These are phyloP conservation scores for Oreortyx pictus DNA, from an alignment of 2,797 vertebrate species.

Conservation along the genomic window DNA sequence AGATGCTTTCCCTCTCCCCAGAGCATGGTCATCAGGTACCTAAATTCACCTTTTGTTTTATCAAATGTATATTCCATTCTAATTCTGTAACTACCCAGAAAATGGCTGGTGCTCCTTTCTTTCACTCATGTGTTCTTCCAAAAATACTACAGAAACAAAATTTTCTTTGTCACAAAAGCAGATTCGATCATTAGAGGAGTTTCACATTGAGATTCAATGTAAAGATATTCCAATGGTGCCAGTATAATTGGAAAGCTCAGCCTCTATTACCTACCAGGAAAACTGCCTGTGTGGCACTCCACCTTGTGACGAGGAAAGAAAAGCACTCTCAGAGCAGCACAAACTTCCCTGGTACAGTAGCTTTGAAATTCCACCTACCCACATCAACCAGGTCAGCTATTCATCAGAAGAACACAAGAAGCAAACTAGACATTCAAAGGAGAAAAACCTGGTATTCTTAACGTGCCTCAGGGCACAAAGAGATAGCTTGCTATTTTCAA, in stretches of 20 bases:
- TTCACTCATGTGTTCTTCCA: neutral
- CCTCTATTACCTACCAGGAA: neutral
- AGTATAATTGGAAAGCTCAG: neutral
- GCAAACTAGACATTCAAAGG: neutral
- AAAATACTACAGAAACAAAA: neutral
- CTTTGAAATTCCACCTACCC: neutral
- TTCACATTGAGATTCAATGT: neutral
- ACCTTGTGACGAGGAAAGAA: neutral
- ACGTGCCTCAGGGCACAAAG: too few species aligned
- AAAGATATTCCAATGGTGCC: neutral
- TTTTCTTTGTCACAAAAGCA: neutral
- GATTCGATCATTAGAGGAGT: neutral
- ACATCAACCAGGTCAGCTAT: neutral
- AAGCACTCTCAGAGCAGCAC: neutral
- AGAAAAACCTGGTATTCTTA: neutral
- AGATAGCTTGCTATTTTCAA: too few species aligned
- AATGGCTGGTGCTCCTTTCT: neutral
- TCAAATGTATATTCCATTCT: neutral
- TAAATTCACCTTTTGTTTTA: neutral
- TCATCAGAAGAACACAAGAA: neutral
- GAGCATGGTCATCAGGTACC: neutral
- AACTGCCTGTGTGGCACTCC: neutral
- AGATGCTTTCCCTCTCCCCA: neutral
- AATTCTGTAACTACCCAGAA: neutral
- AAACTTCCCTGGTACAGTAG: neutral